These are phyloP conservation scores for Aporophyla lueneburgensis DNA, from an alignment of 2,888 invertebrate genomes.

Conservation along the genomic window DNA sequence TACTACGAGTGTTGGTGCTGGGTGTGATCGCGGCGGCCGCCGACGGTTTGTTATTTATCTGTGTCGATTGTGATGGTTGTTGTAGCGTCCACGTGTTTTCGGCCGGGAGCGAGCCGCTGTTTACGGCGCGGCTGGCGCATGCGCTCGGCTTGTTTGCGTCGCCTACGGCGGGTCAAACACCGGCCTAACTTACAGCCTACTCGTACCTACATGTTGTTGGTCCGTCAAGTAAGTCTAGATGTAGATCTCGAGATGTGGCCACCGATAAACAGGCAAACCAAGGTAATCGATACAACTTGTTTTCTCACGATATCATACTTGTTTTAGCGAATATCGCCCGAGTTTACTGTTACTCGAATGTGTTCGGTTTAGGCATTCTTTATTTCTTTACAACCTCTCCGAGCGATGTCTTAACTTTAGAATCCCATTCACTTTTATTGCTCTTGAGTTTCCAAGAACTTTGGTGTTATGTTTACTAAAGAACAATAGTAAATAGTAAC, in stretches of 20 bases:
- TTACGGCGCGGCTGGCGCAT: slow-evolving; percentile 87
- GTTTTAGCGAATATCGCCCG: slow-evolving; percentile 56
- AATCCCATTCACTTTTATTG: slow-evolving; percentile 58
- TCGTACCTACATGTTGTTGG: slow-evolving; percentile 79
- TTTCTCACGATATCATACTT: slow-evolving; percentile 56
- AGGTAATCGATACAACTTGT: slow-evolving; percentile 67
- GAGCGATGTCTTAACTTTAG: slow-evolving; percentile 43
- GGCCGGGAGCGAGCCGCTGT: slow-evolving; percentile 82
- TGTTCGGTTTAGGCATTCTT: slow-evolving; percentile 53
- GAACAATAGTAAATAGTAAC: slow-evolving; percentile 67
- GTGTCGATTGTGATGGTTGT: slow-evolving; percentile 72
- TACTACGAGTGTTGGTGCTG: slow-evolving; percentile 92
- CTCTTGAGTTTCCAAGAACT: slow-evolving; percentile 51
- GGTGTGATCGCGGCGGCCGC: slow-evolving; percentile 89
- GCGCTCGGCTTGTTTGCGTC: slow-evolving; percentile 87
- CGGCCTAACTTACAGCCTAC: slow-evolving; percentile 87
- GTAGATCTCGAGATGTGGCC: slow-evolving; percentile 77
- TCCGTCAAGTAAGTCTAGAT: slow-evolving; percentile 84
- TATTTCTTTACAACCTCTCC: slow-evolving; percentile 40
- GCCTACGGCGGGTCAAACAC: slow-evolving; percentile 85
- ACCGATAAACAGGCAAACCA: slow-evolving; percentile 64
- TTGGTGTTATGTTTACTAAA: slow-evolving; percentile 59
- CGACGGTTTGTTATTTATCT: slow-evolving; percentile 83
- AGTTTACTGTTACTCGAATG: slow-evolving; percentile 62
- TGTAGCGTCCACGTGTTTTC: slow-evolving; percentile 82